These are phyloP conservation scores for Benitochromis conjunctus DNA, from an alignment of 2,113 vertebrate species.

Conservation along the genomic window DNA sequence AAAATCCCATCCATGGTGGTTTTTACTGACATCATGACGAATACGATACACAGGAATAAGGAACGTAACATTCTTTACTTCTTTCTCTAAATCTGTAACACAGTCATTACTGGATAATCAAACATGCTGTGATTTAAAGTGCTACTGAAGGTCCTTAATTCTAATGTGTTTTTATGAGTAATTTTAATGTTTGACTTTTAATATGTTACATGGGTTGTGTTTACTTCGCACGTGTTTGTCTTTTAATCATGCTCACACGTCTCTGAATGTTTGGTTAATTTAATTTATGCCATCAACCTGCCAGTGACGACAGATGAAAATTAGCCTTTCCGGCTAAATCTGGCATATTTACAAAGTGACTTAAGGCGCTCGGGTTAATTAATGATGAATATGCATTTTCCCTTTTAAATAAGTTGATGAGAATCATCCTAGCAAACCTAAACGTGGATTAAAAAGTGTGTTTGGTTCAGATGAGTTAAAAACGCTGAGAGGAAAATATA, in stretches of 20 bases:
- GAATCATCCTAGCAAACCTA: neutral
- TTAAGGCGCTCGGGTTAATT: neutral
- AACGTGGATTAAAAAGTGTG: neutral
- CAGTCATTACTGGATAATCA: neutral
- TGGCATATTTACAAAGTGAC: neutral
- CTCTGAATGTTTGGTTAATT: neutral
- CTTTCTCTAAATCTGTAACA: neutral
- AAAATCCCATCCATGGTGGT: neutral
- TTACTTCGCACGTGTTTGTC: neutral
- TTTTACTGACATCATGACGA: neutral
- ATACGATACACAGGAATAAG: neutral
- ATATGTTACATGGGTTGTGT: neutral
- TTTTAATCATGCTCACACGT: neutral
- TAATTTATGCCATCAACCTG: neutral
- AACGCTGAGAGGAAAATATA: neutral
- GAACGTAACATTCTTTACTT: neutral
- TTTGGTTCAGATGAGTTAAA: neutral
- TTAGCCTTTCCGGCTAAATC: neutral
- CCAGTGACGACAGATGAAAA: neutral
- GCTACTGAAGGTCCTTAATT: neutral
- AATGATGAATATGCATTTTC: neutral
- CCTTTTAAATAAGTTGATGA: neutral
- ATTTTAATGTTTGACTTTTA: neutral
- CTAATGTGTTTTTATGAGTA: neutral
- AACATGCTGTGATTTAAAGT: neutral